phyloP scores from a whole-genome alignment of 2,797 vertebrate species.

The Sparus aurata region DNA sequence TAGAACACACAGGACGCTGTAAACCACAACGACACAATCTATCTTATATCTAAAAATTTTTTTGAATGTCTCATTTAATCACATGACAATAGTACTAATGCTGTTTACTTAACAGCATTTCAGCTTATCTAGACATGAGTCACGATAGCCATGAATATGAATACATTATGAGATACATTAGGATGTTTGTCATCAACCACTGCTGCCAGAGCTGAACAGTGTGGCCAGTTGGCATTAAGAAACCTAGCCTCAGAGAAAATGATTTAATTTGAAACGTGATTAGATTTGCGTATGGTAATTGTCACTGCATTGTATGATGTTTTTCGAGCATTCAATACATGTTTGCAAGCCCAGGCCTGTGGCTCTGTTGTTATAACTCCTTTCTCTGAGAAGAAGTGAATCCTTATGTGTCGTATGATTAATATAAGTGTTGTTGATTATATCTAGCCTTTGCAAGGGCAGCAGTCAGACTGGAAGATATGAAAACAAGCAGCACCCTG shows the following conservation, averaged over 20 bases:
- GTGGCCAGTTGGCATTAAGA: conserved; percentile 13
- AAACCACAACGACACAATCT: neutral
- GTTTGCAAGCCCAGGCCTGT: conserved; percentile 2
- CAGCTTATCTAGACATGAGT: neutral
- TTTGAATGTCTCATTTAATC: neutral
- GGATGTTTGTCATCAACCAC: neutral
- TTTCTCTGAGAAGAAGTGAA: conserved; percentile 30
- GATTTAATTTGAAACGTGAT: conserved; percentile 4
- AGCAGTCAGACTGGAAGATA: conserved; percentile 40
- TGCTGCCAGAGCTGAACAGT: neutral
- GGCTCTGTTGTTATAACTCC: conserved; percentile 32
- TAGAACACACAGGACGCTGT: neutral
- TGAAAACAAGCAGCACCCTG: conserved; percentile 36
- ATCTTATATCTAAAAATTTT: neutral
- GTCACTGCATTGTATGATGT: conserved; percentile 11
- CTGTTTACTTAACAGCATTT: neutral
- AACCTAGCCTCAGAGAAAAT: conserved; percentile 22
- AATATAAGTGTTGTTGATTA: conserved; percentile 53
- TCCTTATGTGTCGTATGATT: conserved; percentile 48
- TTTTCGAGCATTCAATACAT: conserved; percentile 19
- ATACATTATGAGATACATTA: neutral
- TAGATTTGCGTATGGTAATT: conserved; percentile 13
- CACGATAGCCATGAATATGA: conserved; percentile 7
- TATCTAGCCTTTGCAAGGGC: conserved; percentile 39
- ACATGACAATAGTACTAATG: neutral